Evolutionary conservation across 2,113 vertebrate species (phyloP).

Genomic region (Pygoscelis antarcticus): DNA sequence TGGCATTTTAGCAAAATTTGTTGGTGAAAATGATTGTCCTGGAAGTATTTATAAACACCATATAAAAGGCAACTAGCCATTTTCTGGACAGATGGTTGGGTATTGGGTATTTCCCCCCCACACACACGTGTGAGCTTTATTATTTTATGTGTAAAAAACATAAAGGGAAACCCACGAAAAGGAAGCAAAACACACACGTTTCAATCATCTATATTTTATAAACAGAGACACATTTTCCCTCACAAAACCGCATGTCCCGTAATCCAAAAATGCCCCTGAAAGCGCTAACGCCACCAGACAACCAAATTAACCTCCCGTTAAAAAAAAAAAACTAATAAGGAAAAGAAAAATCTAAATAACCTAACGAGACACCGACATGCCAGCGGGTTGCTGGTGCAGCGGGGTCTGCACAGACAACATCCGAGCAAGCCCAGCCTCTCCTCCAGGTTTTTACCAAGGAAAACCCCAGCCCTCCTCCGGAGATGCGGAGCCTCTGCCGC

Average conservation of each 20-base stretch:
- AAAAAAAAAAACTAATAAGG: neutral
- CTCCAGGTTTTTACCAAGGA: neutral
- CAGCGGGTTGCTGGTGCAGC: neutral
- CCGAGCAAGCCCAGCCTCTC: neutral
- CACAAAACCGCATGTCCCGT: neutral
- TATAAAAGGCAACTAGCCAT: neutral
- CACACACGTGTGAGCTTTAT: neutral
- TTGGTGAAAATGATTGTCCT: neutral
- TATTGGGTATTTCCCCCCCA: fast-evolving
- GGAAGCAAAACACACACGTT: neutral
- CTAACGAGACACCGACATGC: fast-evolving
- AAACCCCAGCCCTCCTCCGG: neutral
- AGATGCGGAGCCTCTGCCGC: neutral
- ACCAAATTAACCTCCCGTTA: neutral
- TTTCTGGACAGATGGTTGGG: neutral
- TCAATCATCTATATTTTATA: neutral
- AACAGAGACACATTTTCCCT: neutral
- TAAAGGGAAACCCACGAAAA: neutral
- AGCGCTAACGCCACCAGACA: neutral
- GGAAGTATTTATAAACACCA: neutral
- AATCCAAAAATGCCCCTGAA: neutral
- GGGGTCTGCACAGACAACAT: neutral
- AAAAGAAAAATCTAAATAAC: neutral
- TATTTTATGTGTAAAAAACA: neutral
- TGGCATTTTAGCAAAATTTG: neutral